Evolutionary conservation across 2,888 invertebrate genomes (phyloP).

Genomic region (Rhagium mordax): DNA sequence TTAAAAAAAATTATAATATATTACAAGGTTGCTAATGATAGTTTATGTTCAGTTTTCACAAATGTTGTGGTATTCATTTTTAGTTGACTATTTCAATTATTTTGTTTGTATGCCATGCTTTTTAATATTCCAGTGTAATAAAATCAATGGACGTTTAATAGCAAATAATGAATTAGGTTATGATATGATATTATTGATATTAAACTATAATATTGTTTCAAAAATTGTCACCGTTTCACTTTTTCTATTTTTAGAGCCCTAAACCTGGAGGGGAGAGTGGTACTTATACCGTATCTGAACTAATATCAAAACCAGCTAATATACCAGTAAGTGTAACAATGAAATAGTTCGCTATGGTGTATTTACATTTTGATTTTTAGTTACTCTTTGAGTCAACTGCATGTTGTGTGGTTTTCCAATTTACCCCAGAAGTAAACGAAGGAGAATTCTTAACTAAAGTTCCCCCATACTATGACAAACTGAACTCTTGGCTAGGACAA

Average conservation of each 20-base stretch:
- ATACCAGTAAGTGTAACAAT: constrained; percentile 72
- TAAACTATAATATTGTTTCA: too few relatives aligned
- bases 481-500: constrained; percentile 94
- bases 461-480: constrained; percentile 85
- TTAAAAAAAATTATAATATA: too few relatives aligned
- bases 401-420: constrained; percentile 91
- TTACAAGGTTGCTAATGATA: too few relatives aligned
- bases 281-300: constrained; percentile 74
- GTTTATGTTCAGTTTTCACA: too few relatives aligned
- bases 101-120: too few relatives aligned
- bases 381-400: constrained; percentile 83
- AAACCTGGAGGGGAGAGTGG: constrained; percentile 84
- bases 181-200: too few relatives aligned
- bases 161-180: too few relatives aligned
- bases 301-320: constrained; percentile 76
- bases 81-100: too few relatives aligned
- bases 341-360: background rate
- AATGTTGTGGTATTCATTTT: too few relatives aligned
- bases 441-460: constrained; percentile 70
- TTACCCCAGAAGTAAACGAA: constrained; percentile 77
- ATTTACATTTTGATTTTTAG: constrained; percentile 65
- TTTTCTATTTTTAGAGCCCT: constrained; percentile 76
- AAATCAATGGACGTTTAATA: too few relatives aligned
- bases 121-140: too few relatives aligned
- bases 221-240: too few relatives aligned